Evolutionary conservation across 1,140 invertebrate species (phyloP).

Genomic region (Elymnias hypermnestra): DNA sequence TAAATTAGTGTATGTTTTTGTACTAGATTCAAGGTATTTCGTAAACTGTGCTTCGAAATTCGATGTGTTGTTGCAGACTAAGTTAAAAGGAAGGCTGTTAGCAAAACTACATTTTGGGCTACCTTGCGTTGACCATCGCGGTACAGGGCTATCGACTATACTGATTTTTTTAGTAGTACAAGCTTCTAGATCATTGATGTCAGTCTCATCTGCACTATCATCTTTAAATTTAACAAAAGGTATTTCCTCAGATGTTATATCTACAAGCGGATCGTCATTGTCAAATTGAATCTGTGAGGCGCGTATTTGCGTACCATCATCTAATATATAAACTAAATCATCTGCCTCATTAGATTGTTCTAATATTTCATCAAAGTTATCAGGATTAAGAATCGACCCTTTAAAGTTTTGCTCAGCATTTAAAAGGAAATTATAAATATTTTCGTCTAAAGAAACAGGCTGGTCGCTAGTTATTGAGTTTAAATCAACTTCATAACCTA

Average conservation of each 20-base stretch:
- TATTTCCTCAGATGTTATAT: slow-evolving; percentile 51
- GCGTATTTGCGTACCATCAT: slow-evolving; percentile 62
- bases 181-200: slow-evolving; percentile 9
- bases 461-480: slow-evolving; percentile 58
- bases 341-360: slow-evolving; percentile 27
- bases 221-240: slow-evolving; percentile 57
- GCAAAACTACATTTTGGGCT: slow-evolving; percentile 47
- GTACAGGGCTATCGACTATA: slow-evolving; percentile 51
- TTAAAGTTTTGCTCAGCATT: slow-evolving; percentile 38
- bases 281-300: slow-evolving; percentile 68
- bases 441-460: slow-evolving; percentile 48
- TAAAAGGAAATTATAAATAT: slow-evolving; percentile 53
- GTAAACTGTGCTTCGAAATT: slow-evolving; percentile 59
- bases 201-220: slow-evolving; percentile 27
- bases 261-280: slow-evolving; percentile 54
- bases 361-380: slow-evolving; percentile 30
- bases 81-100: slow-evolving; percentile 54
- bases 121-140: slow-evolving; percentile 31
- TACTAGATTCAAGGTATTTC: slow-evolving; percentile 49
- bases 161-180: slow-evolving; percentile 42
- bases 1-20: slow-evolving; percentile 37
- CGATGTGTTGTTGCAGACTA: slow-evolving; percentile 48
- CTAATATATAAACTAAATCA: slow-evolving; percentile 49
- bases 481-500: slow-evolving; percentile 59
- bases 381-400: slow-evolving; percentile 9